Base-by-base conservation (phyloP, 1,140 invertebrate genomes). In the Brachionus plicatilis region DNA sequence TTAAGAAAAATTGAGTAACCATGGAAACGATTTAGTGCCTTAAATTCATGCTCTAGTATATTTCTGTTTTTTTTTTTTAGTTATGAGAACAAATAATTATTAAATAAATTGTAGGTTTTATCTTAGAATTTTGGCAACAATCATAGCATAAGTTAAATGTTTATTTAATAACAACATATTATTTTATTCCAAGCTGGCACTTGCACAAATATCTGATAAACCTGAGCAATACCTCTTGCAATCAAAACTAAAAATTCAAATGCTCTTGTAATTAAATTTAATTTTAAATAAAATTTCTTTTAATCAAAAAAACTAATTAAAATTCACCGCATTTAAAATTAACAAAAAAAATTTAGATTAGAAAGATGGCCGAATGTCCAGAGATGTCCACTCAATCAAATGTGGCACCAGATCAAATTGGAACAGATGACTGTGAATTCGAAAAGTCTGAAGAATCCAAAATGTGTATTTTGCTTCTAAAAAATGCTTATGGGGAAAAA, bases 391-490 rank as follows among this genome's bases (percentile, higher is more conserved):
- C 14, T 29, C 17, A 50, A 47, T 41, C 37, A 14, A 33, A 33
- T 70, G 33, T 37, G 33, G 33, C 33, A 37, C 3, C 33, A 6
- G 37, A 75, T 7, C 12, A 43, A 43, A 43, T 17, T 43, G 8
- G 20, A 11, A 20, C 1, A 24, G 72, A 76, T 20, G 72, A 76
- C 9, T 76, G 72, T 29, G n/a, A 50, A 50, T 76, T 50, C 9
- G 72, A 76, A 50, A 76, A 76, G 27, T 76, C 72, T 45, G 72
- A 76, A 27, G 72, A 76, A 24, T 76, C 72, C 11, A 76, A 76
- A 50, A 20, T 50, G n/a, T 47, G 72, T 0, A 27, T 47, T 24
- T 17, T 27, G 27, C 43, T 76, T 20, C 11, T 76, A 12, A 76
- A 50, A 76, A 50, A 65, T n/a, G 79, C 79, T 12, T 68, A 45